Base-by-base conservation (phyloP, 1,140 invertebrate species). In the Patella vulgata region DNA sequence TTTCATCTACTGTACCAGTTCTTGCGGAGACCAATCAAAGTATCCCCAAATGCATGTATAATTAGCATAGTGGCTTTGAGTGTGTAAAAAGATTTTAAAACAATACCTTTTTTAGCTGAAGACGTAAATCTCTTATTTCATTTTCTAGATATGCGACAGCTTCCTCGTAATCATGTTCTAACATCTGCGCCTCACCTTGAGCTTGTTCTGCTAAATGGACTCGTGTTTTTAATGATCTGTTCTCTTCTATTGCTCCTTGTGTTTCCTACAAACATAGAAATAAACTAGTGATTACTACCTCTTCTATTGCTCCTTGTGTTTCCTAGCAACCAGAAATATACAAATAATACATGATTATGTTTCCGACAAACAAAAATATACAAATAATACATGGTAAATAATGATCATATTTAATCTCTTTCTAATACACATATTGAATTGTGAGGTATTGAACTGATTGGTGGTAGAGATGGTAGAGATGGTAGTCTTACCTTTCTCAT, bases 101-200 rank as follows among this genome's bases (percentile, higher is more conserved):
- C n/a, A n/a, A n/a, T 36, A 14, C 33, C 33, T 70, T 68, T 25
- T 60, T 64, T 23, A 73, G 47, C 51, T 78, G 71, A 28, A 64
- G 25, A 36, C 74, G 71, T 0, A 82, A 65, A 48, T 80, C 73
- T 2, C 74, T 63, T 11, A 80, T 76, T 56, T 84, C 81, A 28
- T 73, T 73, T 47, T 84, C 82, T 53, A 84, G 68, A 28, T 80
- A 59, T 3, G 67, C 67, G 8, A 84, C 73, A 3, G 82, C 82
- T 47, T 81, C 78, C 52, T 83, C 82, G 63, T 84, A 84, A 51
- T 83, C 82, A 25, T 82, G 67, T 61, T 84, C 82, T 66, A 78
- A 77, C 36, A 68, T 77, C 17, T 79, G 70, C 0, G 82, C 81
- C 21, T 71, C 79, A 42, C 71, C 68, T 68, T 83, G 80, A 9